phyloP scores from a whole-genome alignment of 2,797 vertebrate species.

The Hafferia zeledoni region DNA sequence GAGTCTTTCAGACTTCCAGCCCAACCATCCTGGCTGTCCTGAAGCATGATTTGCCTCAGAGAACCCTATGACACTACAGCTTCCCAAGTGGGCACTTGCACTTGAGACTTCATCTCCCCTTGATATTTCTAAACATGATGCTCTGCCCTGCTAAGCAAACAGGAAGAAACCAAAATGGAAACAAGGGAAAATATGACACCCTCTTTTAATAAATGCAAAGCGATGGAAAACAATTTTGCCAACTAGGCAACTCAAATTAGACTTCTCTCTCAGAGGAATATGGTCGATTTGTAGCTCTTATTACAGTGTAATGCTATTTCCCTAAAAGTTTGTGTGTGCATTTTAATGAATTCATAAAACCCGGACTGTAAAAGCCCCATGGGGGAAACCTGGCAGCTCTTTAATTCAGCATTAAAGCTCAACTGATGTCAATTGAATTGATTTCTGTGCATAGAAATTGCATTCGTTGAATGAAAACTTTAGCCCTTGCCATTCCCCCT shows the following conservation, averaged over 20 bases:
- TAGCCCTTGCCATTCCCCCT: conserved; percentile 69
- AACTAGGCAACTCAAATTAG: conserved; percentile 72
- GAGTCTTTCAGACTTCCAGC: background rate
- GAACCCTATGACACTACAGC: background rate
- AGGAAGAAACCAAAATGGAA: conserved; percentile 17
- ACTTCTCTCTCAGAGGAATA: conserved; percentile 70
- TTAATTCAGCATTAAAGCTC: conserved; percentile 74
- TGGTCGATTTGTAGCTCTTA: conserved; percentile 73
- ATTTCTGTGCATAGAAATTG: conserved; percentile 67
- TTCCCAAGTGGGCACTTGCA: background rate
- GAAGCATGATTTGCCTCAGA: background rate
- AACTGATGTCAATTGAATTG: conserved; percentile 67
- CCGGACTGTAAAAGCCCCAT: conserved; percentile 67
- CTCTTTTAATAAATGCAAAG: conserved; percentile 68
- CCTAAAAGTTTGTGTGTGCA: conserved; percentile 73
- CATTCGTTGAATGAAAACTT: conserved; percentile 75
- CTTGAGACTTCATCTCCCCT: background rate
- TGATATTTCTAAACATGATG: conserved; percentile 5
- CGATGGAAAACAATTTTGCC: conserved; percentile 73
- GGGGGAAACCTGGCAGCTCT: conserved; percentile 61
- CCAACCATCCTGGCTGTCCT: background rate
- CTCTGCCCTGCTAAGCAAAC: conserved; percentile 28
- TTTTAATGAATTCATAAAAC: conserved; percentile 78
- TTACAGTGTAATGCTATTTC: conserved; percentile 70
- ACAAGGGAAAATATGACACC: conserved; percentile 65